Base-by-base conservation (phyloP, 2,888 invertebrate genomes). In the Dryocosmus kuriphilus region DNA sequence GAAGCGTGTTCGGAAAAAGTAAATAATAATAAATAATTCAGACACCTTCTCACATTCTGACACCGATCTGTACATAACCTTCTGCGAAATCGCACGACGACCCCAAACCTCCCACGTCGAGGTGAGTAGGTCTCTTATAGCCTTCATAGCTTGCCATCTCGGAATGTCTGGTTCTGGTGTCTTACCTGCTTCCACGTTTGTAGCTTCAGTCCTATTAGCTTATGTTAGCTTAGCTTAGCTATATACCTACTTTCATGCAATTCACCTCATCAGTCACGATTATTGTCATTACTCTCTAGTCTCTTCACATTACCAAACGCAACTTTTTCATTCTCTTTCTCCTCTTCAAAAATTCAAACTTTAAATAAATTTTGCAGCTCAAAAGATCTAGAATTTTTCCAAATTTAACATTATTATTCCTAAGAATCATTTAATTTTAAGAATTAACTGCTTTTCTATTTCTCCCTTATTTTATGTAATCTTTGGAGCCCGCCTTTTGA, bases 11-110 rank as follows among this genome's bases (percentile, higher is more conserved):
- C 11, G n/a, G 24, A 71, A n/a, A 71, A 51, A 71, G 71, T 71
- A 71, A 71, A 71, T 71, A 51, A 51, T 27, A 51, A 71, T 71
- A 71, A 71, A 71, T 41, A 71, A 71, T 71, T 46, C 30, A 71
- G 46, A 30, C 41, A 46, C 41, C 27, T 30, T 71, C 27, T 80
- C 78, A 79, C 77, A 84, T 80, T 79, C 77, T 82, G 82, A 84
- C 80, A 78, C 77, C 81, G 76, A 83, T 81, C 78, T 78, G 74
- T 78, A 74, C 30, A 75, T 80, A 77, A 71, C 75, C 80, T 75
- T 51, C 75, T 63, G 60, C 75, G 67, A 78, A 85, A 86, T 84
- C 79, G 81, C 71, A 30, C 57, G 76, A 22, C 71, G 71, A 71
- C 77, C 76, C 78, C 38, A 46, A 76, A 38, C 76, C 76, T 71